These are phyloP conservation scores for Cebuella pygmaea DNA, from an alignment of 2,797 vertebrate genomes.

Conservation along the genomic window DNA sequence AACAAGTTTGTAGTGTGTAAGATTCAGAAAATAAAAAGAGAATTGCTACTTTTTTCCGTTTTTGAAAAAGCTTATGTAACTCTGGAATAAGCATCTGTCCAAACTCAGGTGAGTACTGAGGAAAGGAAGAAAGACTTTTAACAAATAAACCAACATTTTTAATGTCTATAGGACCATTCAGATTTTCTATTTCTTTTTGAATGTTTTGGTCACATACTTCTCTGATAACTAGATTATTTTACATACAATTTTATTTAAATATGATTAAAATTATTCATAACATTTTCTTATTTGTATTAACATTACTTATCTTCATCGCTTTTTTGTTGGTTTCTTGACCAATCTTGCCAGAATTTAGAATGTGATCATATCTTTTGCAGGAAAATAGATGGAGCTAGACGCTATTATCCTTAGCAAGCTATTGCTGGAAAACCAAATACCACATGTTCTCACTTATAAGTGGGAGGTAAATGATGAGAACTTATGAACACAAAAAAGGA, in stretches of 20 bases:
- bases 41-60: not conserved
- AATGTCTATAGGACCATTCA: not conserved
- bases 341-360: not conserved
- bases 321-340: not conserved
- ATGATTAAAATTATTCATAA: not conserved
- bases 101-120: not conserved
- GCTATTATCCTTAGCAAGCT: not conserved
- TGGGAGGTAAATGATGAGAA: not conserved
- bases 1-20: not conserved
- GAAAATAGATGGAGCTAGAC: not conserved
- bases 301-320: not conserved
- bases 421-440: not conserved
- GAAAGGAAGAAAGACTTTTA: not conserved
- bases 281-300: not conserved
- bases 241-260: slow-evolving; percentile 25
- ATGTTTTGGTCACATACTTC: not conserved
- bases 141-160: slow-evolving; percentile 16
- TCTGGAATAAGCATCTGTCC: not conserved
- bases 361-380: not conserved
- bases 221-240: not conserved
- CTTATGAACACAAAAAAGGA: not conserved
- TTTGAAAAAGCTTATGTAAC: not conserved
- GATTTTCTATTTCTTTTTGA: slow-evolving; percentile 16
- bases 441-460: not conserved
- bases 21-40: not conserved